These are phyloP conservation scores for Zaprionus lachaisei DNA, from an alignment of 1,140 invertebrate species.

Conservation along the genomic window DNA sequence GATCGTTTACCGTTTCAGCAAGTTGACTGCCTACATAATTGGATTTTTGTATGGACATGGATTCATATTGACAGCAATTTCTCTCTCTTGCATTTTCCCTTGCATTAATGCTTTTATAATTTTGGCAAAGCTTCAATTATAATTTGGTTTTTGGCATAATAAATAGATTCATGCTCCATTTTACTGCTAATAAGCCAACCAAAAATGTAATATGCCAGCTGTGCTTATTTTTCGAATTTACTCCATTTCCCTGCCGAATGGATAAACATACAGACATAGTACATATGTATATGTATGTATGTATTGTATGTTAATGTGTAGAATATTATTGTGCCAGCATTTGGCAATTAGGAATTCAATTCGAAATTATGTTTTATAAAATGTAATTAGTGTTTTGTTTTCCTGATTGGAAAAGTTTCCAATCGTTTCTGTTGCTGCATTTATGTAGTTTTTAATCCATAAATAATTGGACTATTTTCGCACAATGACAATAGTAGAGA, in stretches of 20 bases:
- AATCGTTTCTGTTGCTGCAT: conserved; percentile 8
- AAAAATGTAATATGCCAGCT: conserved; percentile 10
- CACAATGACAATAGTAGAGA: background rate
- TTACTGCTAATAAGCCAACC: conserved; percentile 10
- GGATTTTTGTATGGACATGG: conserved; percentile 10
- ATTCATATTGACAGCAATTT: background rate
- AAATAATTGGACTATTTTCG: conserved; percentile 61
- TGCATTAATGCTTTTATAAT: background rate
- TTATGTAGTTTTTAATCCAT: conserved; percentile 48
- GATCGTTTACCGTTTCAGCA: background rate
- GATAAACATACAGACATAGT: conserved; percentile 20
- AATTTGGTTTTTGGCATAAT: background rate
- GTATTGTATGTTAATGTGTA: conserved; percentile 57
- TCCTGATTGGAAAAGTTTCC: conserved; percentile 61
- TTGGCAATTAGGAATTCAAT: conserved; percentile 75
- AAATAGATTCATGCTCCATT: background rate
- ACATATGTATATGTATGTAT: background rate
- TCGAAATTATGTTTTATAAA: conserved; percentile 65
- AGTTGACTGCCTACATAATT: conserved; percentile 14
- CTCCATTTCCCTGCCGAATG: conserved; percentile 28
- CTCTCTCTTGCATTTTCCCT: background rate
- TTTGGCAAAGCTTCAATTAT: background rate
- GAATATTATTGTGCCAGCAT: conserved; percentile 54
- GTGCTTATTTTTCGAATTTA: conserved; percentile 3
- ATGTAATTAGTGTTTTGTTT: conserved; percentile 75